Evolutionary conservation across 2,888 invertebrate genomes (phyloP), one percentile per base, ranked within the genome.

Genomic region (Cephus rjabovi): DNA sequence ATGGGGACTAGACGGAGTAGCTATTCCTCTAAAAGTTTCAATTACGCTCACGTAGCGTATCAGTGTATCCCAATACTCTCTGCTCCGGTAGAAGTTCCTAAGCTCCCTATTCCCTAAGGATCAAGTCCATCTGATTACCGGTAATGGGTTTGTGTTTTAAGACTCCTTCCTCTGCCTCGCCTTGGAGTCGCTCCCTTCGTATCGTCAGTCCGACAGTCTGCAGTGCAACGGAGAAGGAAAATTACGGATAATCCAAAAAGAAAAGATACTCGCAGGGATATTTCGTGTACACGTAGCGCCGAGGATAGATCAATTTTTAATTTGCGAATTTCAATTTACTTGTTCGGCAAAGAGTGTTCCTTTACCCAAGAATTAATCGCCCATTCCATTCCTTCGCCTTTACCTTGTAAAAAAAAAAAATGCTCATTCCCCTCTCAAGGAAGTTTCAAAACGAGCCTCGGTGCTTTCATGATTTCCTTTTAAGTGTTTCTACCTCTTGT

Each of bases 101-200:
- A 74, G 74, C 74, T 82, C 81, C 81, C 84, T 81, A 83, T 85
- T 85, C 85, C 84, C 79, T 70, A 68, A 80, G 86, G 88, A 89
- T 87, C 85, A 83, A 79, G 81, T 82, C 83, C 83, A 85, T 87
- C 86, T 87, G 86, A 88, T 89, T 89, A 88, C 83, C 81, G 83
- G 82, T 84, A 88, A 89, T 86, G 81, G 84, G 81, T 82, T 86
- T 86, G 81, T 85, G 84, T 87, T 87, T 87, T 87, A 86, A 86
- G 84, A 82, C 78, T 76, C 75, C 76, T 56, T 23, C 23, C 23
- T 56, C 23, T 23, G 6, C 56, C 23, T 56, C 56, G 9, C 56
- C 56, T 23, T 56, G 9, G 56, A 56, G 23, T 56, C 56, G 23
- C 9, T 56, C 23, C 9, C 9, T 56, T 56, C 23, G 56, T 23